A percentile compares a stretch with the other conserved stretches of the same genome.
phyloP scores from a whole-genome alignment of 2,888 invertebrate genomes.

The Thereva nobilitata region DNA sequence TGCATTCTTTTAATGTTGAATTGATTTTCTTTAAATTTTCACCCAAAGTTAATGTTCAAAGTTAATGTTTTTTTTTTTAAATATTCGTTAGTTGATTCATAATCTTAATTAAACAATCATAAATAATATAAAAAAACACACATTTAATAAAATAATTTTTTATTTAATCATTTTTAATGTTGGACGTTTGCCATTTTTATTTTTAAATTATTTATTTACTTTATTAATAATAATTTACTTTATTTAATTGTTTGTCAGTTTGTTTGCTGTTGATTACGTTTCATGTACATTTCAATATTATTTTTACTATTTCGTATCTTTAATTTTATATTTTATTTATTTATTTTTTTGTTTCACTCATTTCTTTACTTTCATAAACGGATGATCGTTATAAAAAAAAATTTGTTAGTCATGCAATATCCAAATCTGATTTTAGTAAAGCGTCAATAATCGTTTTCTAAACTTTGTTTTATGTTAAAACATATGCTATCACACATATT shows the following conservation, averaged over 20 bases:
- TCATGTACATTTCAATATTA: not conserved
- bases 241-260: slow-evolving; percentile 10
- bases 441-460: too few relatives aligned
- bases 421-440: too few relatives aligned
- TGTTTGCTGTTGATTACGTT: not conserved
- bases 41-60: slow-evolving; percentile 18
- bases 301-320: too few relatives aligned
- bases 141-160: slow-evolving; percentile 9
- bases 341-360: too few relatives aligned
- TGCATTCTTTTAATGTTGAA: slow-evolving; percentile 23
- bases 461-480: too few relatives aligned
- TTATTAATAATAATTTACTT: slow-evolving; percentile 23
- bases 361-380: too few relatives aligned
- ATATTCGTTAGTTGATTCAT: slow-evolving; percentile 1
- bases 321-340: too few relatives aligned
- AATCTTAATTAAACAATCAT: too few relatives aligned
- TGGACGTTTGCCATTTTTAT: slow-evolving; percentile 32
- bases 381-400: too few relatives aligned
- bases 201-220: slow-evolving; percentile 24
- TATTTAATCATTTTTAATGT: slow-evolving; percentile 30
- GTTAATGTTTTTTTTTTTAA: slow-evolving; percentile 10
- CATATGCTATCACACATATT: too few relatives aligned
- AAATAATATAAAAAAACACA: slow-evolving; percentile 4
- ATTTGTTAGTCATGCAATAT: too few relatives aligned
- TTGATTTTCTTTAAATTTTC: slow-evolving; percentile 26